Evolutionary conservation across 2,797 vertebrate species (phyloP).

Genomic region (Hapalemur alaotrensis): DNA sequence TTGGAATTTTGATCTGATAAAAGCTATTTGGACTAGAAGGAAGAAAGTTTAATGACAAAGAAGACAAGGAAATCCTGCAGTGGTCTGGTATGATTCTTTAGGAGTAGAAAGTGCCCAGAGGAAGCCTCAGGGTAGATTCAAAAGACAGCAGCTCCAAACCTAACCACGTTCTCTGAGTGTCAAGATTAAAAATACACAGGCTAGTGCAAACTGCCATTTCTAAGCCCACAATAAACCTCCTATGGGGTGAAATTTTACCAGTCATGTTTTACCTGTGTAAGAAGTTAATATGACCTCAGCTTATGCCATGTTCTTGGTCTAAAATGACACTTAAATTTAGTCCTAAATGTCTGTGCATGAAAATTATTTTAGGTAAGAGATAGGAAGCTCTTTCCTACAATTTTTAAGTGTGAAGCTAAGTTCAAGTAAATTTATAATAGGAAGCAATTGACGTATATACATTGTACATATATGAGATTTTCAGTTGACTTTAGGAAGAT

Average conservation of each 20-base stretch:
- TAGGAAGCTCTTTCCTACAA: not conserved
- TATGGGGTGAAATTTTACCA: not conserved
- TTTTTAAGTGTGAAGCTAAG: not conserved
- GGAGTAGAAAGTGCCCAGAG: not conserved
- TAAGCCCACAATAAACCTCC: not conserved
- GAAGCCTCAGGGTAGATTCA: not conserved
- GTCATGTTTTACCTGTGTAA: not conserved
- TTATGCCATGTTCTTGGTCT: not conserved
- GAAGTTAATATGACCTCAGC: slow-evolving; percentile 24
- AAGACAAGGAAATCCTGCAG: not conserved
- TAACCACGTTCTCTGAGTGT: not conserved
- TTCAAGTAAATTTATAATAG: not conserved
- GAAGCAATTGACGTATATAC: not conserved
- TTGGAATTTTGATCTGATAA: not conserved
- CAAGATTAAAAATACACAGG: not conserved
- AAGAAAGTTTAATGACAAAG: not conserved
- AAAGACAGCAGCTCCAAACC: not conserved
- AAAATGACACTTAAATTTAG: slow-evolving; percentile 16
- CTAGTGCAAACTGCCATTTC: not conserved
- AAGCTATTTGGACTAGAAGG: not conserved
- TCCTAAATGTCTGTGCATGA: not conserved
- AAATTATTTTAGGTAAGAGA: slow-evolving; percentile 14
- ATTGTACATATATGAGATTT: slow-evolving; percentile 25
- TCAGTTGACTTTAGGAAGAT: slow-evolving; percentile 22
- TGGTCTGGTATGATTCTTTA: not conserved